Conservation (phyloP, 2,113 vertebrate species). For the Lycaon pictus region DNA sequence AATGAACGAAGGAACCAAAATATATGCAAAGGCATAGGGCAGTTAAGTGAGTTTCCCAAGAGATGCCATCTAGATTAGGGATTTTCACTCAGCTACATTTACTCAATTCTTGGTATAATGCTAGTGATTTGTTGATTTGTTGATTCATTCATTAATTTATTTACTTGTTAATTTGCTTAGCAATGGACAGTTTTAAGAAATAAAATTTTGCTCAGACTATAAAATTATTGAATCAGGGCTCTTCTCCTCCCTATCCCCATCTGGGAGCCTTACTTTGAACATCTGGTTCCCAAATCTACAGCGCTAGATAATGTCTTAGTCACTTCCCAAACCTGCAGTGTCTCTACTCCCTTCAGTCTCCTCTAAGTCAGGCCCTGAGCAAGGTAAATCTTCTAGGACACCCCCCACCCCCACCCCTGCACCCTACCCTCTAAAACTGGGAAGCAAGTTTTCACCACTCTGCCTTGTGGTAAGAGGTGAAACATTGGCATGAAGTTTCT, state of each 20-base stretch:
- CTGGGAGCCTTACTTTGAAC: neutral
- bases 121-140: neutral
- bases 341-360: neutral
- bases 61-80: neutral
- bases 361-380: neutral
- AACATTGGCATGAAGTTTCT: neutral
- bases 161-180: neutral
- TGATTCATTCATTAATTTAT: neutral
- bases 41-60: neutral
- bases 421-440: neutral
- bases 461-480: neutral
- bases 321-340: neutral
- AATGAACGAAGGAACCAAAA: neutral
- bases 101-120: neutral
- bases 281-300: neutral
- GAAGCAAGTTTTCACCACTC: neutral
- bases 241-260: neutral
- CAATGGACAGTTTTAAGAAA: neutral
- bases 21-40: neutral
- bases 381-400: neutral
- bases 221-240: neutral
- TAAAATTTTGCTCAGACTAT: neutral
- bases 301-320: neutral
- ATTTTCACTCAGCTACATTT: neutral
- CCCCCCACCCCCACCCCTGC: neutral